Evolutionary conservation across 2,113 vertebrate genomes (phyloP).

Genomic region (Struthio camelus): DNA sequence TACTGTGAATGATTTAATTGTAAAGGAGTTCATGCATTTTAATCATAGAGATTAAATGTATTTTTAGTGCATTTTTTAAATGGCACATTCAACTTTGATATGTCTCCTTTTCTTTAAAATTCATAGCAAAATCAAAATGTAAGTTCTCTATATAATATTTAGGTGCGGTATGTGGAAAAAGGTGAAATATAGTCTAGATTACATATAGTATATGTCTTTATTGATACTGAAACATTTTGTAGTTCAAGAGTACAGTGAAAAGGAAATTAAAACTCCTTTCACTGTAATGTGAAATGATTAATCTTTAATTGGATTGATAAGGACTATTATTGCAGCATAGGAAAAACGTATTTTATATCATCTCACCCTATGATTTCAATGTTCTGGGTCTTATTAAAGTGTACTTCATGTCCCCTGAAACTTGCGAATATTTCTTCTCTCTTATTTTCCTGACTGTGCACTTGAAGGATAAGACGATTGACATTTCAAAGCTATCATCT

Average conservation of each 20-base stretch:
- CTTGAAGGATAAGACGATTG: not conserved
- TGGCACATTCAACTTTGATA: not conserved
- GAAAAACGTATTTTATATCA: not conserved
- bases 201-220: not conserved
- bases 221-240: not conserved
- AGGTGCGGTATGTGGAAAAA: not conserved
- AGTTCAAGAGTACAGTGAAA: not conserved
- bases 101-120: constrained; percentile 6
- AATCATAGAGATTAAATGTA: not conserved
- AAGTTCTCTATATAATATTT: not conserved
- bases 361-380: not conserved
- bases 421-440: not conserved
- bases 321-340: not conserved
- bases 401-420: not conserved
- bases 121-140: not conserved
- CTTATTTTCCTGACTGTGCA: not conserved
- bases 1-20: constrained; percentile 25
- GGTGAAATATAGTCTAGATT: not conserved
- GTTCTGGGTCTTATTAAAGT: not conserved
- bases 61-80: constrained; percentile 33
- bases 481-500: not conserved
- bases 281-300: not conserved
- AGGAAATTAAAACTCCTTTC: not conserved
- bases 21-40: constrained; percentile 14
- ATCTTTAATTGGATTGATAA: not conserved